These are phyloP conservation scores for Poeciliopsis infans DNA, from an alignment of 2,797 vertebrate genomes.

Conservation along the genomic window DNA sequence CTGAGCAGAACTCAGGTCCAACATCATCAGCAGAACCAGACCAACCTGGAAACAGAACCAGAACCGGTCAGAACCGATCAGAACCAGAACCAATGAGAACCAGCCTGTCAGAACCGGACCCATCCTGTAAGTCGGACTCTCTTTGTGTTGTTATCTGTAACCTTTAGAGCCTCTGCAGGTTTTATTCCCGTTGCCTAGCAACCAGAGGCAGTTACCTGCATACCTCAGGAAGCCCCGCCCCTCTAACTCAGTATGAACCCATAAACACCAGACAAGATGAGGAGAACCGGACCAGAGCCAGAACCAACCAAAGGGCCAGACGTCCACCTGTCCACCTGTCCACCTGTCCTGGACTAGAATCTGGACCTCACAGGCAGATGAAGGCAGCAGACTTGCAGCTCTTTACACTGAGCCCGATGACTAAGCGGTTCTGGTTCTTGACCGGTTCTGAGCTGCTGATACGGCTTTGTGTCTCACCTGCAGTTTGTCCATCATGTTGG, in stretches of 20 bases:
- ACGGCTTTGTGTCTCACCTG: background rate
- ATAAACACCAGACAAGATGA: background rate
- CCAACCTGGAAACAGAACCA: background rate
- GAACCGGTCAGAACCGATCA: background rate
- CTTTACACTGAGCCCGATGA: background rate
- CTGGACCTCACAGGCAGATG: background rate
- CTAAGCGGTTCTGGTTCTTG: background rate
- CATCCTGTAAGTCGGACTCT: background rate
- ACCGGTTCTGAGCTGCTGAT: background rate
- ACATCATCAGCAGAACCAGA: background rate
- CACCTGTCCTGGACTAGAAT: background rate
- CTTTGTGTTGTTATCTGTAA: background rate
- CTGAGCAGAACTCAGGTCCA: background rate
- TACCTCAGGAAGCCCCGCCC: slow-evolving; percentile 8
- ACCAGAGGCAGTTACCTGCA: background rate
- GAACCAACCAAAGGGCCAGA: background rate
- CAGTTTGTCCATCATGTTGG: background rate
- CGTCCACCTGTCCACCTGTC: no score
- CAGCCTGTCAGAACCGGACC: background rate
- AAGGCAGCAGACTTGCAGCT: background rate
- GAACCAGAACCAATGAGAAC: background rate
- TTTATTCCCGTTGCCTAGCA: slow-evolving; percentile 12
- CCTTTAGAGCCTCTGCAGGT: no score
- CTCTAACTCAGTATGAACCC: background rate
- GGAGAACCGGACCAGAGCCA: background rate